These are phyloP conservation scores for Heteromyza rotundicornis DNA, from an alignment of 2,888 invertebrate genomes.

Conservation along the genomic window DNA sequence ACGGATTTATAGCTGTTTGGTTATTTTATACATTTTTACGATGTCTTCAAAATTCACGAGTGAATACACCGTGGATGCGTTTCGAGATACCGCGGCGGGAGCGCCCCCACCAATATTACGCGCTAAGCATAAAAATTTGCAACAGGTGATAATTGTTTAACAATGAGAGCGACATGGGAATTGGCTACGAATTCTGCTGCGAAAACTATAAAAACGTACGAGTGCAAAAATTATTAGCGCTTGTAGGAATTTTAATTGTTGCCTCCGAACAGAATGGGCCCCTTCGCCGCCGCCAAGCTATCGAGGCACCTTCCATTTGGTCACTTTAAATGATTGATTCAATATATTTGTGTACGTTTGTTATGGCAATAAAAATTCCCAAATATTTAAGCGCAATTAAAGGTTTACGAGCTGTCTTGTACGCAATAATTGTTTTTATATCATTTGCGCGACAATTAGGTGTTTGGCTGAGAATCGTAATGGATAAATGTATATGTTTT, in stretches of 20 bases:
- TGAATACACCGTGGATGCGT: no score
- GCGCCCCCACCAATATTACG: slow-evolving; percentile 47
- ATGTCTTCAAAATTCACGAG: no score
- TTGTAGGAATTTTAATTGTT: not conserved
- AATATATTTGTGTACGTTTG: not conserved
- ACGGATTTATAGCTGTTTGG: no score
- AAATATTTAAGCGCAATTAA: slow-evolving; percentile 34
- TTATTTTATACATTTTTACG: no score
- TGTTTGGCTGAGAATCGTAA: no score
- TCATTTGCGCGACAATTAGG: slow-evolving; percentile 35
- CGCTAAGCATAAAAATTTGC: slow-evolving; percentile 49
- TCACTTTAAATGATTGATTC: not conserved
- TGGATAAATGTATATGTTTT: no score
- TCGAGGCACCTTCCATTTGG: no score
- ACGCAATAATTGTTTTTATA: slow-evolving; percentile 45
- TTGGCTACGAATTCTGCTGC: no score
- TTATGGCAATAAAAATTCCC: slow-evolving; percentile 13
- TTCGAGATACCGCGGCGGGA: slow-evolving; percentile 24
- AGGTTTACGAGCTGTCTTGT: slow-evolving; percentile 48
- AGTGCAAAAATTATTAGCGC: not conserved
- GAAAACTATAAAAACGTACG: not conserved
- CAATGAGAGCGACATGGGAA: slow-evolving; percentile 31
- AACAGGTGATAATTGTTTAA: slow-evolving; percentile 55
- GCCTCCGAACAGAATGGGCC: no score
- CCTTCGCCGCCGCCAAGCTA: no score